phyloP scores from a whole-genome alignment of 2,888 invertebrate species.

The Athripsodes cinereus region DNA sequence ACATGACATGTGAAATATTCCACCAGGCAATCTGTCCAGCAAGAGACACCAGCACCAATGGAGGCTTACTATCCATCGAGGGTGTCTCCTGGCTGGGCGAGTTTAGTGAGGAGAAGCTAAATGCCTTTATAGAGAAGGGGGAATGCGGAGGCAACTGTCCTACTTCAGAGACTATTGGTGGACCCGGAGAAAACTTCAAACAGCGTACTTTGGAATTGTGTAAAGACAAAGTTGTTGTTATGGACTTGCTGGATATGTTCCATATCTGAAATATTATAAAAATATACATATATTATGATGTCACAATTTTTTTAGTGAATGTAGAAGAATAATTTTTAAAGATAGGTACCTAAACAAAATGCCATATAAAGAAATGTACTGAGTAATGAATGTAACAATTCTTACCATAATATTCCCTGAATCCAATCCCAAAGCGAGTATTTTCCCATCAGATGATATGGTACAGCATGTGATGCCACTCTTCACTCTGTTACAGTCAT shows the following conservation, averaged over 20 bases:
- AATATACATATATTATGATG: not conserved
- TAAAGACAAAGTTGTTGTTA: slow-evolving; percentile 41
- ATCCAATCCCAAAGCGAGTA: slow-evolving; percentile 58
- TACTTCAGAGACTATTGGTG: not conserved
- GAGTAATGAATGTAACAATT: no score
- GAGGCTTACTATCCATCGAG: slow-evolving; percentile 33
- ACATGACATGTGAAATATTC: slow-evolving; percentile 41
- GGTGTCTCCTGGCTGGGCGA: not conserved
- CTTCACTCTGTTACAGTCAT: slow-evolving; percentile 30
- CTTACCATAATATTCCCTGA: slow-evolving; percentile 57
- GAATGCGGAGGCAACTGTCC: not conserved
- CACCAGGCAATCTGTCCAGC: slow-evolving; percentile 56
- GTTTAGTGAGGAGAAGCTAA: slow-evolving; percentile 6
- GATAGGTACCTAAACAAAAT: no score
- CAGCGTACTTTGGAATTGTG: slow-evolving; percentile 50
- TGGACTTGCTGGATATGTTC: slow-evolving; percentile 42
- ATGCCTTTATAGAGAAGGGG: slow-evolving; percentile 4
- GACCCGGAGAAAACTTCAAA: slow-evolving; percentile 45
- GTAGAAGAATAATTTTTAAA: no score
- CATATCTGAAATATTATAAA: slow-evolving; percentile 39
- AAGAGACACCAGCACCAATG: slow-evolving; percentile 49
- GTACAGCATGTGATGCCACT: slow-evolving; percentile 39
- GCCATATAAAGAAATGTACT: no score
- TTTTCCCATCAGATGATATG: slow-evolving; percentile 49
- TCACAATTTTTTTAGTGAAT: no score